Base-by-base conservation (phyloP, 2,797 vertebrate species). In the Chelon auratus region DNA sequence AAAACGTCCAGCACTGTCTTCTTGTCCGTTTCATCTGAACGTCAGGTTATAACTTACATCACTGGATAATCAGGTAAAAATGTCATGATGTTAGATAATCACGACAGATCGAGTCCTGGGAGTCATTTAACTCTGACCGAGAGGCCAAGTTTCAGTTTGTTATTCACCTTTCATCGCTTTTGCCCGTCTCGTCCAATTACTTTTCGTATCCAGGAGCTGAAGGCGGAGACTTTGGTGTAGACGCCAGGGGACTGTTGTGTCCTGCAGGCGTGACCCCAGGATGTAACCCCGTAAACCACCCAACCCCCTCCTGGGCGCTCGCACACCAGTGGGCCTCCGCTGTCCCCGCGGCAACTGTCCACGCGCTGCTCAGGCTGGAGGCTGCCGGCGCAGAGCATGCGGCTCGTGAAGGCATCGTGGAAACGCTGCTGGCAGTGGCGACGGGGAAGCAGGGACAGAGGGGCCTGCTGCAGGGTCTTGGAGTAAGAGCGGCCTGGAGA, bases 271-370 rank as follows among this genome's bases (percentile, higher is more conserved):
- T 99, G 95, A 58, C 98, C 98, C 98, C 98, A 99, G 60, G 98
- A 99, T 1, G 98, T 99, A 61, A 99, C 96, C 3, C 98, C 98
- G 0, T 96, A 98, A n/a, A 99, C 95, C 10, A 95, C 96, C 98
- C 98, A 99, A 47, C 93, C 94, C 47, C 95, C 95, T 36, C 94
- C 95, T 0, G 93, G 88, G 6, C 95, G 92, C 85, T 98, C 94
- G 2, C 98, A 99, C 93, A 98, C 94, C 73, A 99, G 84, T 0
- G 98, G 98, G 9, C 98, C 98, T 0, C 98, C 97, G 0, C 98
- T 99, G 92, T 99, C 98, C 3, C 98, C 98, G 5, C 97, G 97
- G 80, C 98, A 99, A 91, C 97, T 99, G 86, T 99, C 98, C 71
- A 97, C 96, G 0, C 93, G 95, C 20, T 78, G 94, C 52, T 95